phyloP scores from a whole-genome alignment of 2,113 vertebrate species.

The cattle (Bos taurus) region ARS-UCD2.0 NC_037333.1:95838001-95838500 shows the following conservation, averaged over 20 bases:
- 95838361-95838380: not conserved
- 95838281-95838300: conserved; percentile 22
- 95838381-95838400: not conserved
- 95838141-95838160: not conserved
- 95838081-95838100: conserved; percentile 20
- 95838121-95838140: conserved; percentile 19
- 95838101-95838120: conserved; percentile 14
- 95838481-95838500: not conserved
- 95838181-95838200: conserved; percentile 43
- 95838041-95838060: not conserved
- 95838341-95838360: conserved; percentile 23
- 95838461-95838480: not conserved
- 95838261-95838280: conserved; percentile 54
- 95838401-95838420: not conserved
- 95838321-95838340: conserved; percentile 1
- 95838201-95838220: conserved; percentile 29
- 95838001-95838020: conserved; percentile 13
- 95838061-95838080: conserved; percentile 50
- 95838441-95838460: not conserved
- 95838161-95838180: conserved; percentile 38
- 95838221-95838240: conserved; percentile 3
- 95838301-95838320: conserved; percentile 33
- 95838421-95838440: not conserved
- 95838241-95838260: conserved; percentile 39
- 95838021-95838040: not conserved